phyloP scores from a whole-genome alignment of 1,140 invertebrate species.

The Pygmarrhopalites habei region DNA sequence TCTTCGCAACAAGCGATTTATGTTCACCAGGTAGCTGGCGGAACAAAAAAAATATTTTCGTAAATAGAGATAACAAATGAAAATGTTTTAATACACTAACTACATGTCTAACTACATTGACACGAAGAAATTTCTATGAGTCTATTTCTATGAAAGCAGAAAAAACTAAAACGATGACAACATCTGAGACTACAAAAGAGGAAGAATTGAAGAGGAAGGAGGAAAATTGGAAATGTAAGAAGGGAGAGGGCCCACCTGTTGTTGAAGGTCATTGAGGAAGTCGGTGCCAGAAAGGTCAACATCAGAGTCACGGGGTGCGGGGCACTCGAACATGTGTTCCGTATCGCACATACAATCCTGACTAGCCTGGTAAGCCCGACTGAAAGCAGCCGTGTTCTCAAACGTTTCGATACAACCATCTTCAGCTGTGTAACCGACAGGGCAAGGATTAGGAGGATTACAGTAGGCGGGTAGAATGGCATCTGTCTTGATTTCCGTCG shows the following conservation, averaged over 20 bases:
- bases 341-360: conserved; percentile 73
- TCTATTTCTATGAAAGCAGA: too few species aligned
- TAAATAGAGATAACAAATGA: too few species aligned
- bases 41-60: too few species aligned
- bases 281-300: conserved; percentile 40
- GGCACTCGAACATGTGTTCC: conserved; percentile 97
- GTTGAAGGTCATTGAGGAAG: conserved; percentile 43
- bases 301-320: conserved; percentile 42
- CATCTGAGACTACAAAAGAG: too few species aligned
- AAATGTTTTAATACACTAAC: background rate
- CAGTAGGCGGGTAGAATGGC: conserved; percentile 93
- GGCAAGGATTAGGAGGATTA: conserved; percentile 97
- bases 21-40: conserved; percentile 46
- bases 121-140: background rate
- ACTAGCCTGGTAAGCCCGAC: conserved; percentile 81
- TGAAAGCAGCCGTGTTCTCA: conserved; percentile 92
- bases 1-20: conserved; percentile 71
- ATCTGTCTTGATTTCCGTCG: conserved; percentile 76
- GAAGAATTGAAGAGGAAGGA: too few species aligned
- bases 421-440: conserved; percentile 70
- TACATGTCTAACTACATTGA: conserved; percentile 1
- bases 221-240: too few species aligned
- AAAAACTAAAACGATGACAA: too few species aligned
- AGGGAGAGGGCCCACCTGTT: too few species aligned
- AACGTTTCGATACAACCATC: conserved; percentile 88